phyloP scores from a whole-genome alignment of 2,888 invertebrate species.

The Troides aeacus region DNA sequence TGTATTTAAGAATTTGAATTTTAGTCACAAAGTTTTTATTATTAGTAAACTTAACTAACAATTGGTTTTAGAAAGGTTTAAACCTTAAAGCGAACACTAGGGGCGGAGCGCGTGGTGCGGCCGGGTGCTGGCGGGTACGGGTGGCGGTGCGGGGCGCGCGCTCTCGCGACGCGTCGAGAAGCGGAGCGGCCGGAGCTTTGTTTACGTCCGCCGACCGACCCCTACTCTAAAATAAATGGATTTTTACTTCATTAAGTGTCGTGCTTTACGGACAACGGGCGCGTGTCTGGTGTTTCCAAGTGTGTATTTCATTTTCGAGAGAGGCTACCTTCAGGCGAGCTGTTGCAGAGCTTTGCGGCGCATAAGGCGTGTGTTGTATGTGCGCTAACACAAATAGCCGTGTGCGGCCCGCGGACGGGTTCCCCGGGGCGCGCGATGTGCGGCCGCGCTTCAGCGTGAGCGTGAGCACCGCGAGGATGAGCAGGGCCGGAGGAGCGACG shows the following conservation, averaged over 20 bases:
- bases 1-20: background rate
- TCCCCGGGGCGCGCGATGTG: background rate
- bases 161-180: background rate
- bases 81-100: background rate
- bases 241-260: background rate
- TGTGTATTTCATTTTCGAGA: background rate
- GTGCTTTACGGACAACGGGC: background rate
- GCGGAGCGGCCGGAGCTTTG: conserved; percentile 10
- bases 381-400: conserved; percentile 10
- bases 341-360: conserved; percentile 9
- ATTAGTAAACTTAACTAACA: background rate
- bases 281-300: background rate
- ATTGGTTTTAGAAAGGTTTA: background rate
- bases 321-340: background rate
- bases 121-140: background rate
- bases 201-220: conserved; percentile 6
- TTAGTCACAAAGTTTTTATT: background rate
- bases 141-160: background rate
- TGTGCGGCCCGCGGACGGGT: background rate
- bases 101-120: background rate
- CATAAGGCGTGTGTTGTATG: background rate
- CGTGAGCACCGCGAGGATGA: conserved; percentile 12
- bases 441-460: background rate
- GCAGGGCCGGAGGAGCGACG: conserved; percentile 14
- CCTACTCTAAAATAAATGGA: background rate